phyloP scores from a whole-genome alignment of 2,113 vertebrate species.

The Chloropsis cyanopogon region DNA sequence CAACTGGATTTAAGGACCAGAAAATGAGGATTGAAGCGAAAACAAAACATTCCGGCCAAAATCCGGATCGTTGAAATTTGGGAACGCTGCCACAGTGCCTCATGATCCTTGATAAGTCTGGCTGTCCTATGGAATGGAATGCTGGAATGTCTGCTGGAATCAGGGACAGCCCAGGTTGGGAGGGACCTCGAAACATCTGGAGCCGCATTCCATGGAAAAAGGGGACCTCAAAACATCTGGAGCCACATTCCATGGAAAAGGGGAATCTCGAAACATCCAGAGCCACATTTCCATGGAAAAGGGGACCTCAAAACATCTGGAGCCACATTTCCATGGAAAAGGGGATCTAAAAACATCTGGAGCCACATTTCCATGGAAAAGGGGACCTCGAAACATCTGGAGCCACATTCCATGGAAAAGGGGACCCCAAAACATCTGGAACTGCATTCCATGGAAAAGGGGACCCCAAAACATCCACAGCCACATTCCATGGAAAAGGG shows the following conservation, averaged over 20 bases:
- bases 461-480: not conserved
- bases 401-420: too few relatives aligned
- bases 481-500: too few relatives aligned
- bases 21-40: not conserved
- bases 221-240: too few relatives aligned
- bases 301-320: not conserved
- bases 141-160: not conserved
- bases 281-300: not conserved
- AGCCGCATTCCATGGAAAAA: not conserved
- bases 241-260: too few relatives aligned
- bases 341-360: not conserved
- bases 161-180: not conserved
- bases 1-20: not conserved
- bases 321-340: not conserved
- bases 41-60: not conserved
- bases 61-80: fast-evolving
- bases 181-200: not conserved
- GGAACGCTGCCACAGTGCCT: not conserved
- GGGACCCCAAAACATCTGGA: not conserved
- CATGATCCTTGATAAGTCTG: not conserved
- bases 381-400: too few relatives aligned
- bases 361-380: not conserved
- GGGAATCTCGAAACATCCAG: not conserved
- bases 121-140: not conserved
- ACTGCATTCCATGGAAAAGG: too few relatives aligned